Percentiles rank a stretch among this genome's conserved stretches.
These are phyloP conservation scores for Acanthopleura granulata DNA, from an alignment of 2,888 invertebrate species.

Conservation along the genomic window DNA sequence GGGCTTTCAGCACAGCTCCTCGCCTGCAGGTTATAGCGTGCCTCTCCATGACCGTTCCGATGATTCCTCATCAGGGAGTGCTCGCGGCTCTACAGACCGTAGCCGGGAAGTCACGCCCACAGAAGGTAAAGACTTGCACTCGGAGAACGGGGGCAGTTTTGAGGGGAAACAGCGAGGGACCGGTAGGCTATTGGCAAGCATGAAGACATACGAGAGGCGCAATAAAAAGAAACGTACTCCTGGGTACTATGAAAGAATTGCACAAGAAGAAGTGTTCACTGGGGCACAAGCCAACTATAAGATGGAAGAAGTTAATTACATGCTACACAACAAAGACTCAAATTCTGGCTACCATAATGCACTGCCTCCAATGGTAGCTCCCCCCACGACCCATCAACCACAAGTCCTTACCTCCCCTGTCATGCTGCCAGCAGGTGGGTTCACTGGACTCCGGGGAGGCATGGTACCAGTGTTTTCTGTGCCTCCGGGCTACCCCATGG, in stretches of 20 bases:
- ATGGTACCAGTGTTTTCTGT: slow-evolving; percentile 1
- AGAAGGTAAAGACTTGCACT: neutral
- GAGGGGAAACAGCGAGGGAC: neutral
- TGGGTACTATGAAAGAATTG: slow-evolving; percentile 40
- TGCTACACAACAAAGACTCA: no score
- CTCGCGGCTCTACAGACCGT: neutral
- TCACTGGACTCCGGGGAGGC: neutral
- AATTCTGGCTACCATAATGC: neutral
- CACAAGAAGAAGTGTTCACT: slow-evolving; percentile 16
- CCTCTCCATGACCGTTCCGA: neutral
- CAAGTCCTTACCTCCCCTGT: slow-evolving; percentile 10
- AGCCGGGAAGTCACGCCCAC: slow-evolving; percentile 11
- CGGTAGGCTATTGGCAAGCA: slow-evolving; percentile 15
- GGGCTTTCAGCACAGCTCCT: no score
- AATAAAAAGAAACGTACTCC: slow-evolving; percentile 52
- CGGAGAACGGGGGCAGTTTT: neutral
- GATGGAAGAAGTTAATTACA: neutral
- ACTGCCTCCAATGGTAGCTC: slow-evolving; percentile 9
- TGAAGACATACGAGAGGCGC: slow-evolving; percentile 31
- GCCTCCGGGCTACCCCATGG: neutral
- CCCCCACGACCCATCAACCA: neutral
- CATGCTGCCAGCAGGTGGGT: neutral
- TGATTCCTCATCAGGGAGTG: neutral
- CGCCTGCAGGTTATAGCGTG: no score
- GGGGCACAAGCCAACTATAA: neutral